Conservation (phyloP, 2,113 vertebrate genomes). For the Sorex araneus region DNA sequence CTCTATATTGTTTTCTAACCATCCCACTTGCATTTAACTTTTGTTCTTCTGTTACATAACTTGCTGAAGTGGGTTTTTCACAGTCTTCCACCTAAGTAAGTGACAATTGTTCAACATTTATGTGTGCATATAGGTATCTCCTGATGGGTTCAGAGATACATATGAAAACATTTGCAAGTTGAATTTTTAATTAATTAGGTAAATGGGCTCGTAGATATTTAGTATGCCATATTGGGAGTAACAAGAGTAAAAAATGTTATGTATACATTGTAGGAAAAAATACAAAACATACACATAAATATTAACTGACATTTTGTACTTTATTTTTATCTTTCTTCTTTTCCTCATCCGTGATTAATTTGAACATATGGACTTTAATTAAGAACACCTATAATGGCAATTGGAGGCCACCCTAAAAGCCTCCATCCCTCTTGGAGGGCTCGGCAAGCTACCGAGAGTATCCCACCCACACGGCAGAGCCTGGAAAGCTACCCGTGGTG, state of each 20-base stretch:
- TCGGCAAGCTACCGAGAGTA: too few relatives aligned
- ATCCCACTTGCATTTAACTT: background rate
- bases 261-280: background rate
- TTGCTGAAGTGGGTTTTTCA: background rate
- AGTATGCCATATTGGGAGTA: background rate
- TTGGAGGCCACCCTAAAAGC: too few relatives aligned
- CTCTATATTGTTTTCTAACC: background rate
- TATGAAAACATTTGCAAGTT: background rate
- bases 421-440: too few relatives aligned
- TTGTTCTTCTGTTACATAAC: background rate
- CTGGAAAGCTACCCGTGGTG: too few relatives aligned
- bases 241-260: background rate
- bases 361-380: background rate
- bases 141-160: background rate
- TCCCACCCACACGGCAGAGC: too few relatives aligned
- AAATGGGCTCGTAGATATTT: background rate
- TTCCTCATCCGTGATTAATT: background rate
- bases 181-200: constrained; percentile 16
- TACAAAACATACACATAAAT: background rate
- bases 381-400: too few relatives aligned
- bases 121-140: background rate
- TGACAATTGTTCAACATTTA: background rate
- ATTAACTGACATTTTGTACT: background rate
- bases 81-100: background rate
- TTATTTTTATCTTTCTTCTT: background rate